Percentiles rank a stretch among this genome's conserved stretches.
Conservation (phyloP, 2,888 invertebrate species). For the Zootermopsis nevadensis region DNA sequence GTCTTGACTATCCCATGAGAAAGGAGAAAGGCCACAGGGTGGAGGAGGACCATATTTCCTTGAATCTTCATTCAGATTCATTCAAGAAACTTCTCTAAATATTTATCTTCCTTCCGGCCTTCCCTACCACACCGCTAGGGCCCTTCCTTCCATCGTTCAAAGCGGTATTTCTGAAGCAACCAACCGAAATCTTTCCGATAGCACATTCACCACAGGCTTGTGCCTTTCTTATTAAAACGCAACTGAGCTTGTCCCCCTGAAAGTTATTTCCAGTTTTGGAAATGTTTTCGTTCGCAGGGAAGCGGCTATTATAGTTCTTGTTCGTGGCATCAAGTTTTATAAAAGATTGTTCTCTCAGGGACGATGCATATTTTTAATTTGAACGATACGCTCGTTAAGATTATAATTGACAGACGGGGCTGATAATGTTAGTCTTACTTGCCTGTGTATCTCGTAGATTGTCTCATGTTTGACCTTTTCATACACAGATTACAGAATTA, state of each 20-base stretch:
- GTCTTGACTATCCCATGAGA: no score
- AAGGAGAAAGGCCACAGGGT: no score
- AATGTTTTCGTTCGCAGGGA: not conserved
- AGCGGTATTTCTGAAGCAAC: not conserved
- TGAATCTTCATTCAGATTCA: conserved; percentile 42
- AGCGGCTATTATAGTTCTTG: no score
- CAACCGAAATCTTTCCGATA: conserved; percentile 30
- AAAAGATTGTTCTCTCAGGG: no score
- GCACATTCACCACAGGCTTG: not conserved
- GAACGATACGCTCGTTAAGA: no score
- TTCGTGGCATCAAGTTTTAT: no score
- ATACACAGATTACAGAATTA: no score
- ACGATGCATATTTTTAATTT: no score
- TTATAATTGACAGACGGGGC: no score
- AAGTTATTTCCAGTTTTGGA: not conserved
- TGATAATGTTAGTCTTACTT: no score
- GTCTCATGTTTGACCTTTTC: no score
- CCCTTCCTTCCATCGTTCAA: not conserved
- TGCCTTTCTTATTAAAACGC: conserved; percentile 19
- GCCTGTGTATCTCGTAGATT: no score
- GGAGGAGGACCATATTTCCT: conserved; percentile 8
- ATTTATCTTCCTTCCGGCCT: conserved; percentile 35
- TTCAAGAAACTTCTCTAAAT: conserved; percentile 40
- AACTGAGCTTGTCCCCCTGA: conserved; percentile 4
- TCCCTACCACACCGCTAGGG: not conserved